These are phyloP conservation scores for Eurystomus gularis DNA, from an alignment of 2,113 vertebrate genomes.

Conservation along the genomic window DNA sequence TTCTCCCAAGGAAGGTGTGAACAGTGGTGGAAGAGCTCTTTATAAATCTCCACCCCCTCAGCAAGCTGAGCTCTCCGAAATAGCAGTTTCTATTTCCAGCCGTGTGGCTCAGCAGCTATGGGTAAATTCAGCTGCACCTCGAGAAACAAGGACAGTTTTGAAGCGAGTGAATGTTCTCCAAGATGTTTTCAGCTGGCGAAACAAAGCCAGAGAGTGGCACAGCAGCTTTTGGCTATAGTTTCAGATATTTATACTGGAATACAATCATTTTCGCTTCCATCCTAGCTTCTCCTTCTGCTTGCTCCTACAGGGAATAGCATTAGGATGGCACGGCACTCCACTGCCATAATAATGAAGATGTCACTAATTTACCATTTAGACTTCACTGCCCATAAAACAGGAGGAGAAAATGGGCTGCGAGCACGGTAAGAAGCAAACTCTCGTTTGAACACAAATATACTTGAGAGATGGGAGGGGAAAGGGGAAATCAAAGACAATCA, in stretches of 20 bases:
- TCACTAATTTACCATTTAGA: constrained; percentile 51
- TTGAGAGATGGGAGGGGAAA: background rate
- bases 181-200: background rate
- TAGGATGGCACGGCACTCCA: background rate
- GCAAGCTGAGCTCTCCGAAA: background rate
- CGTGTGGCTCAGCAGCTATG: accelerated
- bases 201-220: background rate
- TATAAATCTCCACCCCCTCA: background rate
- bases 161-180: background rate
- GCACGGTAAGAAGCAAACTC: background rate
- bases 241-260: constrained; percentile 16
- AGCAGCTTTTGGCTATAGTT: background rate
- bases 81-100: background rate
- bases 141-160: background rate
- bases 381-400: constrained; percentile 46
- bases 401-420: constrained; percentile 27
- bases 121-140: background rate
- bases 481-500: background rate
- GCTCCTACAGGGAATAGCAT: background rate
- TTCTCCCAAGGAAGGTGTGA: background rate
- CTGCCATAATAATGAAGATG: constrained; percentile 24
- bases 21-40: background rate
- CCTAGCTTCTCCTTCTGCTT: constrained; percentile 49
- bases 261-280: background rate
- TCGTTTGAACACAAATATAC: background rate